Evolutionary conservation across 2,113 vertebrate species (phyloP).

Genomic region (Podarcis cretensis): DNA sequence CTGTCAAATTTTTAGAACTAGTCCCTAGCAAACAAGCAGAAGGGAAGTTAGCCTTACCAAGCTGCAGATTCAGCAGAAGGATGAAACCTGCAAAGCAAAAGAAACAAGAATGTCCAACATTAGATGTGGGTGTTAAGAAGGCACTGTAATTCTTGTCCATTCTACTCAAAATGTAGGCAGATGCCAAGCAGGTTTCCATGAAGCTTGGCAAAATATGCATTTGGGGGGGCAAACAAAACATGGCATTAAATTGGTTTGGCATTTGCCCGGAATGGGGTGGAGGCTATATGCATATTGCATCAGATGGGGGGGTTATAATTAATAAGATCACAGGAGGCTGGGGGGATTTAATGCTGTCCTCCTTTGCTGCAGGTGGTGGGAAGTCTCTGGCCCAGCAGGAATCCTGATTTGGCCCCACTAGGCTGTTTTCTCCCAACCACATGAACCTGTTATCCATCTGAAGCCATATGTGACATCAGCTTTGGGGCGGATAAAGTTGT

Average conservation of each 20-base stretch:
- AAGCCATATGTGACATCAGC: no score
- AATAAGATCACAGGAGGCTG: not conserved
- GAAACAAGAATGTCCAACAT: not conserved
- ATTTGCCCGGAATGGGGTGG: no score
- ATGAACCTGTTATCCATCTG: no score
- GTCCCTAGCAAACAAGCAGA: not conserved
- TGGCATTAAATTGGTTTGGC: not conserved
- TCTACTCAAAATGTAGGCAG: not conserved
- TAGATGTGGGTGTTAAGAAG: not conserved
- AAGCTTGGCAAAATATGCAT: not conserved
- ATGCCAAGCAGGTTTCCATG: not conserved
- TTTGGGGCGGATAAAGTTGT: no score
- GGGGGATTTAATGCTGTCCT: not conserved
- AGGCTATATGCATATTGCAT: not conserved
- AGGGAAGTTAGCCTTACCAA: constrained; percentile 44
- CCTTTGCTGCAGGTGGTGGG: no score
- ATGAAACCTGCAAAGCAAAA: constrained; percentile 43
- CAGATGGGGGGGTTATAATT: not conserved
- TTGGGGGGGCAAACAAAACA: not conserved
- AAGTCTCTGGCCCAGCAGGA: no score
- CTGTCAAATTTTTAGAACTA: not conserved
- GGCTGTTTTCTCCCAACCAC: no score
- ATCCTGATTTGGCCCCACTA: no score
- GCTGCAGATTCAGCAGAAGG: constrained; percentile 27
- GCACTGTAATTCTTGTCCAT: not conserved